Evolutionary conservation across 1,140 invertebrate species (phyloP), one percentile per base, ranked within the genome.

Genomic region (Drosophila ananassae): DNA sequence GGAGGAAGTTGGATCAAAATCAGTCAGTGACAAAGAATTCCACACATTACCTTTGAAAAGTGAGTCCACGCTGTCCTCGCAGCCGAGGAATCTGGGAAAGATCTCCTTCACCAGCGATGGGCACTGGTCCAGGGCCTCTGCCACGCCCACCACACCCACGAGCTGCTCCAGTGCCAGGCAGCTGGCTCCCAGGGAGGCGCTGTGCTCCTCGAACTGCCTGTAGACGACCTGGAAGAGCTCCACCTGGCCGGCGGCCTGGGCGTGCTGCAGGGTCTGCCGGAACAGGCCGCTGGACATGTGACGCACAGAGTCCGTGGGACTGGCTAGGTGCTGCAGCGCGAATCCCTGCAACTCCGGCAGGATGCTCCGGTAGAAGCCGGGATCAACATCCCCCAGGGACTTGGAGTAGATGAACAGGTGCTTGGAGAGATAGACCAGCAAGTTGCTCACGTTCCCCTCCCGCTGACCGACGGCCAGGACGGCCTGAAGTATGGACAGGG

Each of bases 321-420:
- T 63, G 30, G 39, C 39, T 67, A 94, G 92, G 68, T 93, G 90
- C 69, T 94, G 92, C 28, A 94, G 92, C 5, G 94, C 77, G 71
- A 93, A 91, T 1, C 52, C n/a, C 44, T 89, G 54, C 10, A 84
- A n/a, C 3, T 37, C 44, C 12, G 30, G 32, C 3, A 84, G 25
- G 13, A 81, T 77, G 0, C 24, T 34, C 13, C 50, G 46, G 2
- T 63, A 67, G 2, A 48, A 37, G 2, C 39, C 5, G 37, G n/a
- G 4, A 3, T 25, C 22, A 2, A 46, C 0, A 0, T 56, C 34
- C 1, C 32, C 37, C 47, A 85, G n/a, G 0, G 68, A 63, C 22
- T 85, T 85, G 21, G 82, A 62, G 56, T 79, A 79, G 22, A 73
- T 75, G 5, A 63, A 73, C 46, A 69, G n/a, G 24, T 77, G 83